phyloP scores from a whole-genome alignment of 2,888 invertebrate species.

The Hirtodrosophila trivittata region DNA sequence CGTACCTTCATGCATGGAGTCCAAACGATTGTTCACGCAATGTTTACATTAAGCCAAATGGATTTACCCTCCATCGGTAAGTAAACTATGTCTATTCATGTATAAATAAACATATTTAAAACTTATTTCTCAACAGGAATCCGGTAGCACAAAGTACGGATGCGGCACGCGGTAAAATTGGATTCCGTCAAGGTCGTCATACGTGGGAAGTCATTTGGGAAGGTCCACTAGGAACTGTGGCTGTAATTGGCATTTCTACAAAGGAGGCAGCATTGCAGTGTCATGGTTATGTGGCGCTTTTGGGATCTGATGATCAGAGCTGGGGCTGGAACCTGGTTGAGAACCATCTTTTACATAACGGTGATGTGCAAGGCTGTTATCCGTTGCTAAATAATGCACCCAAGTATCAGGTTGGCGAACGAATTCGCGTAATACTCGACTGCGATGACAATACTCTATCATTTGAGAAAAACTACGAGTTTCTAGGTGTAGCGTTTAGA shows the following conservation, averaged over 20 bases:
- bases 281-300: slow-evolving; percentile 96
- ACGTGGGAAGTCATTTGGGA: slow-evolving; percentile 99
- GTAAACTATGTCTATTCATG: not conserved
- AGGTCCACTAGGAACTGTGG: slow-evolving; percentile 98
- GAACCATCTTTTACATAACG: slow-evolving; percentile 97
- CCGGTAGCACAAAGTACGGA: slow-evolving; percentile 99
- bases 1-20: slow-evolving; percentile 98
- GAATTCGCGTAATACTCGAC: slow-evolving; percentile 98
- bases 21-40: slow-evolving; percentile 98
- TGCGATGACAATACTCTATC: slow-evolving; percentile 98
- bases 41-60: slow-evolving; percentile 97
- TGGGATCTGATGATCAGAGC: slow-evolving; percentile 98
- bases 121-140: slow-evolving; percentile 87
- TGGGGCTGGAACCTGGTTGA: slow-evolving; percentile 99
- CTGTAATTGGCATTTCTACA: slow-evolving; percentile 97
- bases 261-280: slow-evolving; percentile 97
- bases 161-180: slow-evolving; percentile 94
- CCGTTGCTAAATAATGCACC: slow-evolving; percentile 97
- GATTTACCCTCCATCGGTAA: slow-evolving; percentile 96
- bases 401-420: slow-evolving; percentile 98
- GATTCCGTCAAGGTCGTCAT: slow-evolving; percentile 95
- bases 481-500: slow-evolving; percentile 98
- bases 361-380: slow-evolving; percentile 96
- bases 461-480: slow-evolving; percentile 99
- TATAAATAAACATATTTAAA: not conserved